Evolutionary conservation across 1,140 invertebrate species (phyloP), one percentile per base, ranked within the genome.

Genomic region (Apolygus lucorum): DNA sequence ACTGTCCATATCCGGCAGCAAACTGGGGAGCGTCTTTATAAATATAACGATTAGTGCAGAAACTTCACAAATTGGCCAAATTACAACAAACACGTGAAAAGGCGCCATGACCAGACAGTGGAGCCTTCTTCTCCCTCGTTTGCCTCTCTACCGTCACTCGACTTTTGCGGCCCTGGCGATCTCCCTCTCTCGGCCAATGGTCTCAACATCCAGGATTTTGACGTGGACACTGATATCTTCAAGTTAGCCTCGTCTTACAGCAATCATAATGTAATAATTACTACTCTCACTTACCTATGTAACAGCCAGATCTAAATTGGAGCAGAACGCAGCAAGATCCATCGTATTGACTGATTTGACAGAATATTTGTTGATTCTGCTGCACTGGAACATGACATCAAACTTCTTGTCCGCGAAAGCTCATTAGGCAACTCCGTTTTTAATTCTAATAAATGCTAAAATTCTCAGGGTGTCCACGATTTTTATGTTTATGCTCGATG

Each of bases 41-140:
- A 81, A 0, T 86, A 82, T 77, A 73, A 81, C 28, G 79, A 82
- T 70, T 86, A 85, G 71, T 83, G 86, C 70, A 84, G 88, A 76
- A 86, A 88, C 74, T 89, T 89, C 72, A 88, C 87, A 1, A 89
- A 89, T 77, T 88, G 87, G 86, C 85, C 88, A 2, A 89, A 89
- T 78, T 89, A 87, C 71, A 88, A 88, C 74, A 89, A 89, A 73
- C 88, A 89, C 72, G 88, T 88, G 86, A 89, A 88, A 78, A 77
- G 87, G 25, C 76, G 86, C 49, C 88, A 89, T 71, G 83, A 83
- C 28, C 17, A 68, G 54, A 11, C 14, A 29, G 14, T 22, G 17
- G 22, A 59, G 1, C 67, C 67, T 24, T 25, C 29, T 26, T 42
- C 52, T 14, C 68, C 68, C 26, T 14, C 24, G 13, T 59, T 13